These are phyloP conservation scores for Oryzias woworae DNA, from an alignment of 2,113 vertebrate species.

Conservation along the genomic window DNA sequence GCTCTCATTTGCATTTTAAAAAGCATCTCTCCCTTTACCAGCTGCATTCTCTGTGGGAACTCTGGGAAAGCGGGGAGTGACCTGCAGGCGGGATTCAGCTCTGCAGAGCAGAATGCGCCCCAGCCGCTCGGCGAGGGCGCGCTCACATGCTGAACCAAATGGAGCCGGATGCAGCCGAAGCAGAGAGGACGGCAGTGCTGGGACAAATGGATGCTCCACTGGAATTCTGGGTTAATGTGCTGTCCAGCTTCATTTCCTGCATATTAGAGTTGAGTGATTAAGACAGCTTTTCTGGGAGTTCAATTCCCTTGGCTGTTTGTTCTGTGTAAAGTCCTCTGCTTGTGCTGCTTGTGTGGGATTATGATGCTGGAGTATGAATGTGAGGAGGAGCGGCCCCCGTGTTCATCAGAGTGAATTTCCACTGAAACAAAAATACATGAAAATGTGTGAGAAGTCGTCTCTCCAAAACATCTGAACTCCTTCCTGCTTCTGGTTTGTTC, in stretches of 20 bases:
- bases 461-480: too few species aligned
- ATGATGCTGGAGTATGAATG: not conserved
- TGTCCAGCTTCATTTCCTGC: conserved; percentile 48
- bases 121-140: not conserved
- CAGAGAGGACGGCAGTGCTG: conserved; percentile 8
- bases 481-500: too few species aligned
- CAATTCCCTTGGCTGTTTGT: conserved; percentile 45
- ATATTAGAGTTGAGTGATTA: conserved; percentile 35
- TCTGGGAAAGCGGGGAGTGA: too few species aligned
- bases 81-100: too few species aligned
- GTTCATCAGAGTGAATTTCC: too few species aligned
- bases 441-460: too few species aligned
- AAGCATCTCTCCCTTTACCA: too few species aligned
- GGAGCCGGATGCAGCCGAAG: conserved; percentile 6
- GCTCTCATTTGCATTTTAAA: too few species aligned
- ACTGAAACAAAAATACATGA: too few species aligned
- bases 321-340: conserved; percentile 30
- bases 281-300: conserved; percentile 44
- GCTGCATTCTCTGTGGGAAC: too few species aligned
- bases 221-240: conserved; percentile 40
- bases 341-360: conserved; percentile 6
- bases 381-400: not conserved
- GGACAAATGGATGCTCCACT: conserved; percentile 29
- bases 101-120: too few species aligned
- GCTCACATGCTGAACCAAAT: conserved; percentile 11